These are phyloP conservation scores for Bombus confusus DNA, from an alignment of 1,140 invertebrate species.

Conservation along the genomic window DNA sequence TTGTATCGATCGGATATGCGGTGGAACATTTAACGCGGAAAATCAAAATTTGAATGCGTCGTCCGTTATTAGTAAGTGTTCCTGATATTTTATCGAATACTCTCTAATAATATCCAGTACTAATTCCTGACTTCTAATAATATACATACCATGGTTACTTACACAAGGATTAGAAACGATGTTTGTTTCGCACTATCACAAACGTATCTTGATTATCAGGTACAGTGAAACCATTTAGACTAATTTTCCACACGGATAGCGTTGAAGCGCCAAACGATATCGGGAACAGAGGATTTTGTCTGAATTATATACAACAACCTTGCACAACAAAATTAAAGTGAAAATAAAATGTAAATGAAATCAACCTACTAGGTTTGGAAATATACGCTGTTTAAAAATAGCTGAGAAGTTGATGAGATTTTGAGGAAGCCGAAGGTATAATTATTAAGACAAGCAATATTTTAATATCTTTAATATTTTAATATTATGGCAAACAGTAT, in stretches of 20 bases:
- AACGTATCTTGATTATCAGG: slow-evolving; percentile 82
- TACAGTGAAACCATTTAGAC: slow-evolving; percentile 89
- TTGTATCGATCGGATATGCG: slow-evolving; percentile 89
- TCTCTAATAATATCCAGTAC: background rate
- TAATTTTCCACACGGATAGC: slow-evolving; percentile 89
- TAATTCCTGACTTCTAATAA: too few relatives aligned
- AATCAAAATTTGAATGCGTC: slow-evolving; percentile 83
- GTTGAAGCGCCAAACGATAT: slow-evolving; percentile 88
- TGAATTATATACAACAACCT: slow-evolving; percentile 92
- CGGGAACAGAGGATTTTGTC: slow-evolving; percentile 90
- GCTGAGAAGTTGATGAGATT: too few relatives aligned
- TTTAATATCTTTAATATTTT: too few relatives aligned
- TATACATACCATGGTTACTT: too few relatives aligned
- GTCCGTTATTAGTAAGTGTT: slow-evolving; percentile 86
- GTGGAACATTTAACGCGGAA: slow-evolving; percentile 87
- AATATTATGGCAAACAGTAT: too few relatives aligned
- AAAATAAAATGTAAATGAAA: too few relatives aligned
- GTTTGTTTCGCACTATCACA: background rate
- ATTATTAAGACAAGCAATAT: too few relatives aligned
- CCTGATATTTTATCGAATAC: background rate
- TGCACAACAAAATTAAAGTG: slow-evolving; percentile 84
- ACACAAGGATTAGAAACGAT: background rate
- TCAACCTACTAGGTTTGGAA: too few relatives aligned
- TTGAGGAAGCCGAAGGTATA: too few relatives aligned
- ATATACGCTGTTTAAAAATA: too few relatives aligned